Conservation (phyloP, 2,888 invertebrate species). For the Rosalia funebris region DNA sequence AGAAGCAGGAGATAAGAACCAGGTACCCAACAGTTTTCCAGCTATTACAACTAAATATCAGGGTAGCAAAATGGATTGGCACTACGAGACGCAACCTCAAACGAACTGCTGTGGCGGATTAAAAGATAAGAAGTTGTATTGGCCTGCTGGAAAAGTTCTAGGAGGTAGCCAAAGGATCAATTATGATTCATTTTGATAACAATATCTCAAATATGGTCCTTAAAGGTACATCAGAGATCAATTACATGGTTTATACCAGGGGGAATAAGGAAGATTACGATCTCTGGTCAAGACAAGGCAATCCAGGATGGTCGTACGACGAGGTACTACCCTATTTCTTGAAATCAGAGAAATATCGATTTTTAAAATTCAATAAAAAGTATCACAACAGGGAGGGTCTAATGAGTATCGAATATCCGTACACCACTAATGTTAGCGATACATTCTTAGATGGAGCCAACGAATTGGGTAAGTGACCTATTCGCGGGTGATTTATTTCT, state of each 20-base stretch:
- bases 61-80: conserved; percentile 11
- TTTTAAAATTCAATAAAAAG: conserved; percentile 56
- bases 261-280: conserved; percentile 77
- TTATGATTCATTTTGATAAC: no score
- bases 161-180: conserved; percentile 13
- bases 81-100: conserved; percentile 10
- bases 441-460: conserved; percentile 56
- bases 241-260: conserved; percentile 78
- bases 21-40: not conserved
- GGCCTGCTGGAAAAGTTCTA: conserved; percentile 14
- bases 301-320: conserved; percentile 74
- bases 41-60: conserved; percentile 8
- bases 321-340: conserved; percentile 67
- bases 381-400: conserved; percentile 73
- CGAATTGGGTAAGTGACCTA: conserved; percentile 59
- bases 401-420: conserved; percentile 70
- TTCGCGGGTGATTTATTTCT: not conserved
- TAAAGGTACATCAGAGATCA: conserved; percentile 69
- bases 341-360: conserved; percentile 68
- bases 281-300: conserved; percentile 74
- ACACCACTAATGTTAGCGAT: conserved; percentile 61
- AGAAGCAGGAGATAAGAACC: conserved; percentile 54
- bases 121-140: conserved; percentile 5
- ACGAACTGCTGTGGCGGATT: conserved; percentile 4
- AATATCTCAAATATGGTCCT: no score